phyloP scores from a whole-genome alignment of 2,888 invertebrate species.

The Hypercompe scribonia region DNA sequence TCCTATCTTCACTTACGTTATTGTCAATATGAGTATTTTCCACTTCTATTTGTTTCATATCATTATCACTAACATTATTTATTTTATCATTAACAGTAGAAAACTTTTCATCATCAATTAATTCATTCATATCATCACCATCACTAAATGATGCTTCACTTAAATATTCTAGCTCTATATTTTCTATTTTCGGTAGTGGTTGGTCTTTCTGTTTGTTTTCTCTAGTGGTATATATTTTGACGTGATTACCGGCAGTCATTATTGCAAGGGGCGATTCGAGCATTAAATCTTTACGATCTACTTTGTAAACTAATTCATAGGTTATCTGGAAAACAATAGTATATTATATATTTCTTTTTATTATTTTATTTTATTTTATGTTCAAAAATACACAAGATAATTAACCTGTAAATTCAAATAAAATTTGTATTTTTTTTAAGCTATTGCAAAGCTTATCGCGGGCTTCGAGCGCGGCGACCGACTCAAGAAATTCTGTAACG shows the following conservation, averaged over 20 bases:
- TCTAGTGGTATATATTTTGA: conserved; percentile 54
- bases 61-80: conserved; percentile 7
- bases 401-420: too few relatives aligned
- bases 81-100: conserved; percentile 9
- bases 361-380: not conserved
- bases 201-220: conserved; percentile 1
- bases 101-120: conserved; percentile 25
- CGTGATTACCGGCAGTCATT: conserved; percentile 45
- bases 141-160: conserved; percentile 34
- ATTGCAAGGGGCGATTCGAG: conserved; percentile 59
- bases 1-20: not conserved
- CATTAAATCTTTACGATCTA: conserved; percentile 56
- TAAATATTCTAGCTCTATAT: conserved; percentile 27
- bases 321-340: conserved; percentile 52
- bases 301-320: conserved; percentile 67
- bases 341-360: not conserved
- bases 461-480: too few relatives aligned
- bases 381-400: too few relatives aligned
- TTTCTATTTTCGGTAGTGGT: conserved; percentile 30
- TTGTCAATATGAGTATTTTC: not conserved
- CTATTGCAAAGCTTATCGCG: too few relatives aligned
- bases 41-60: conserved; percentile 5
- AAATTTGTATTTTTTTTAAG: too few relatives aligned
- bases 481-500: too few relatives aligned
- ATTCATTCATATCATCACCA: conserved; percentile 17